These are phyloP conservation scores for Asobara japonica DNA, from an alignment of 1,140 invertebrate species.

Conservation along the genomic window DNA sequence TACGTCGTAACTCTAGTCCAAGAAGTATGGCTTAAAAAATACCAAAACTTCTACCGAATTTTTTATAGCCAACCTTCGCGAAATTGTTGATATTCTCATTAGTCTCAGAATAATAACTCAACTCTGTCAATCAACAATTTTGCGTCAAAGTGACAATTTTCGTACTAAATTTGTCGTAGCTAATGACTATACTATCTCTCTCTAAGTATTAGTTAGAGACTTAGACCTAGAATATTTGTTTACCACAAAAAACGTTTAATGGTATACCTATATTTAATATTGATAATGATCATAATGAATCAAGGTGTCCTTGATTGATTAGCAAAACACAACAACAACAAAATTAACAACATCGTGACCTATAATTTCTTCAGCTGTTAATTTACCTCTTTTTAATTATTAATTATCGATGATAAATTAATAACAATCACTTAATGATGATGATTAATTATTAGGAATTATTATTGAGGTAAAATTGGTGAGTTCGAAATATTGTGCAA, in stretches of 20 bases:
- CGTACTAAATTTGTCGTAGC: slow-evolving; percentile 16
- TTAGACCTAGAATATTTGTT: background rate
- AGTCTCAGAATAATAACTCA: background rate
- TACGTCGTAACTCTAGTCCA: too few species aligned
- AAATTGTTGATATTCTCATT: slow-evolving; percentile 30
- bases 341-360: background rate
- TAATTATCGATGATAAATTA: too few species aligned
- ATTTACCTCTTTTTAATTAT: background rate
- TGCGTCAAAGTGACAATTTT: background rate
- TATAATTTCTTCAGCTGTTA: background rate
- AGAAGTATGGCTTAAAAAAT: too few species aligned
- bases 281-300: background rate
- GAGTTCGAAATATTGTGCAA: too few species aligned
- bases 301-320: background rate
- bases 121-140: slow-evolving; percentile 15
- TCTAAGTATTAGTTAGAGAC: background rate
- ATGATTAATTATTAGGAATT: too few species aligned
- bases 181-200: slow-evolving; percentile 22
- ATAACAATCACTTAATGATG: too few species aligned
- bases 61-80: background rate
- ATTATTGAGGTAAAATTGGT: too few species aligned
- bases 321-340: background rate
- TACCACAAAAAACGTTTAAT: background rate
- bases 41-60: too few species aligned
- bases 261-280: background rate